A percentile compares a stretch with the other conserved stretches of the same genome.
These are phyloP conservation scores for Hydrolagus colliei DNA, from an alignment of 2,797 vertebrate species.

Conservation along the genomic window DNA sequence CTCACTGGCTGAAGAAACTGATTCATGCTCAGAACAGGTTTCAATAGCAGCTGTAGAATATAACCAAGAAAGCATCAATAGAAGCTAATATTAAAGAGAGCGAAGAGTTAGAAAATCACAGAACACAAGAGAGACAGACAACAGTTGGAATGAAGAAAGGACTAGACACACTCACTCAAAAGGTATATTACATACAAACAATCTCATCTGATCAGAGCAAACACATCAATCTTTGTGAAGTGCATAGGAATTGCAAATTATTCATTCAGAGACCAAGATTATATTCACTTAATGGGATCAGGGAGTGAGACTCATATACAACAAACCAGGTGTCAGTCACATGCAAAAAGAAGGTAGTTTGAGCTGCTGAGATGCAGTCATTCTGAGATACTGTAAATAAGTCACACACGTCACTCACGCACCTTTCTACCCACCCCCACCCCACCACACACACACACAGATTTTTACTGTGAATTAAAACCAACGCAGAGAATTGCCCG, in stretches of 20 bases:
- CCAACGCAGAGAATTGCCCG: neutral
- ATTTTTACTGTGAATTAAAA: neutral
- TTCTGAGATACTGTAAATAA: neutral
- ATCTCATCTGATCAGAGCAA: neutral
- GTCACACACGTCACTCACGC: too few species aligned
- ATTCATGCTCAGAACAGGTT: conserved; percentile 31
- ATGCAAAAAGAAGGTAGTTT: neutral
- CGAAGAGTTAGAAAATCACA: neutral
- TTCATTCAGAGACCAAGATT: neutral
- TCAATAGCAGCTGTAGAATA: conserved; percentile 31
- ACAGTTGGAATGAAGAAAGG: neutral
- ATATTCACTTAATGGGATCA: neutral
- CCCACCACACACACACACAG: neutral
- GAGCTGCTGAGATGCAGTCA: neutral
- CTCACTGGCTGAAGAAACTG: conserved; percentile 30
- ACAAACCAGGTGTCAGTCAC: too few species aligned
- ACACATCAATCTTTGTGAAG: neutral
- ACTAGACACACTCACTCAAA: neutral
- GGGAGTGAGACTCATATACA: too few species aligned
- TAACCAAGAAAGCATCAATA: conserved; percentile 29
- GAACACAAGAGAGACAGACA: neutral
- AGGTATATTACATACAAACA: neutral
- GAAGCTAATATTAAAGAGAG: neutral
- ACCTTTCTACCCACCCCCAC: neutral
- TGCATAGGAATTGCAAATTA: neutral